A percentile compares a stretch with the other conserved stretches of the same genome.
Conservation (phyloP, 2,888 invertebrate genomes). For the Mythimna vitellina region DNA sequence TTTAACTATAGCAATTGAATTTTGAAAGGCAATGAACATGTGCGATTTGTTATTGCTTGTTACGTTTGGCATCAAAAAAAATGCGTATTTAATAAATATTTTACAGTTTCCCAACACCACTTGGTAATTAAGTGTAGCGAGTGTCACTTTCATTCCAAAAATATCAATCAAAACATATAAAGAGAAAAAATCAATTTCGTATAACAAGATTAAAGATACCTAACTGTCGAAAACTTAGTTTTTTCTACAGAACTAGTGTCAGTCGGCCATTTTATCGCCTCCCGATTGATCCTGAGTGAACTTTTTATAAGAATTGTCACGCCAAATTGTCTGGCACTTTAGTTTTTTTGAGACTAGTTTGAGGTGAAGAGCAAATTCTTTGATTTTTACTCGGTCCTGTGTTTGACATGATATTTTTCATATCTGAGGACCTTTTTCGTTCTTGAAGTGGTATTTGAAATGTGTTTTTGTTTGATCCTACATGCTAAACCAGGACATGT, state of each 20-base stretch:
- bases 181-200: constrained; percentile 29
- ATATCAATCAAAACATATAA: constrained; percentile 2
- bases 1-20: background rate
- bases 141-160: background rate
- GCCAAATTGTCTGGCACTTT: constrained; percentile 52
- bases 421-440: background rate
- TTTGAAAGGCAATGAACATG: no score
- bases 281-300: constrained; percentile 32
- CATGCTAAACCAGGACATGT: no score
- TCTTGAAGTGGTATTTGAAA: background rate
- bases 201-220: constrained; percentile 35
- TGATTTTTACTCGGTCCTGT: constrained; percentile 15
- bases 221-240: constrained; percentile 33
- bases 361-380: constrained; percentile 4
- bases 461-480: background rate
- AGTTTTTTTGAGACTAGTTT: constrained; percentile 42
- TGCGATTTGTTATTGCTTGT: no score
- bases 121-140: no score
- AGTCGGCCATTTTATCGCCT: constrained; percentile 49
- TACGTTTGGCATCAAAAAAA: no score
- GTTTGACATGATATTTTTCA: constrained; percentile 30
- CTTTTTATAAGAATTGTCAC: constrained; percentile 42
- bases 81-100: no score
- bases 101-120: no score
- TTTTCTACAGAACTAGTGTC: constrained; percentile 32